Evolutionary conservation across 2,113 vertebrate genomes (phyloP).

Genomic region (Donacobius atricapilla): DNA sequence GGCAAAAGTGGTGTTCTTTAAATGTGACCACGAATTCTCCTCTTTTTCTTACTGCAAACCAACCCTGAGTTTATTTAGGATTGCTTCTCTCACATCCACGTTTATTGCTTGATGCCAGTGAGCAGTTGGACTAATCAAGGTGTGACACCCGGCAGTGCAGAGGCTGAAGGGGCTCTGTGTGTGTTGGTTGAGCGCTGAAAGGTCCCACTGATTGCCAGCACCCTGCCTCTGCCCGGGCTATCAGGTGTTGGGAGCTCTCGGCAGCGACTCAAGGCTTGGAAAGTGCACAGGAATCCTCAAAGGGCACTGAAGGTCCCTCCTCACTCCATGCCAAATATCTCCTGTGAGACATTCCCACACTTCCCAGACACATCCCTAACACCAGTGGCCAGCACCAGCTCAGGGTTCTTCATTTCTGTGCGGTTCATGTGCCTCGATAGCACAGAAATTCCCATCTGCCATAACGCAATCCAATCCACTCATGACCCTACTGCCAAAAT

Average conservation of each 20-base stretch:
- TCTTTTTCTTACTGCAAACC: neutral
- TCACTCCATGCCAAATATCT: neutral
- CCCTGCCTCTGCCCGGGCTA: neutral
- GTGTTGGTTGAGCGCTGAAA: neutral
- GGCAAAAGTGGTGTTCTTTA: neutral
- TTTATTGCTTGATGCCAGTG: neutral
- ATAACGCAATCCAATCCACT: neutral
- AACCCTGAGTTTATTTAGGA: neutral
- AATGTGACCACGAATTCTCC: neutral
- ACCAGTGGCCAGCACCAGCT: neutral
- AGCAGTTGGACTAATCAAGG: conserved; percentile 1
- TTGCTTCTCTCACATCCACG: neutral
- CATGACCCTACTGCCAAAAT: neutral
- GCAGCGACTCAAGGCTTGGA: neutral
- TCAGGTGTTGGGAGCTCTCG: neutral
- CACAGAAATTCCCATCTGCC: neutral
- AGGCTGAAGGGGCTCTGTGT: neutral
- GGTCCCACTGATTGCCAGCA: neutral
- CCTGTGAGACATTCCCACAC: neutral
- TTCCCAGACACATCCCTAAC: neutral
- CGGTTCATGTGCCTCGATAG: neutral
- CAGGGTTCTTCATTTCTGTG: neutral
- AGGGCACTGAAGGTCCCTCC: neutral
- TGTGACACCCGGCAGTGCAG: neutral
- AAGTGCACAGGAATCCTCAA: neutral